Percentiles rank a stretch among this genome's conserved stretches.
Conservation (phyloP, 2,888 invertebrate genomes). For the Malthinus flaveolus region DNA sequence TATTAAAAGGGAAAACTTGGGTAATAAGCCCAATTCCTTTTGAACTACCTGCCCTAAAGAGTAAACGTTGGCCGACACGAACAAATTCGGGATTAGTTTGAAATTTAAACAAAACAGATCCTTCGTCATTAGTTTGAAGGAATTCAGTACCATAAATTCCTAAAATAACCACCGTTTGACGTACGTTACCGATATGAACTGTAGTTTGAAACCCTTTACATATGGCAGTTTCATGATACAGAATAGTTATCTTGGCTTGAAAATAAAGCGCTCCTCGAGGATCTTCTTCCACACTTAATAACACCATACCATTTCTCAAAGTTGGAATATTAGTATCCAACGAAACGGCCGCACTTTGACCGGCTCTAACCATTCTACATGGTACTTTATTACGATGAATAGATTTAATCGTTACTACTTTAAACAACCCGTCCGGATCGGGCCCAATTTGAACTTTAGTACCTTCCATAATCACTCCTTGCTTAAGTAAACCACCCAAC, state of each 20-base stretch:
- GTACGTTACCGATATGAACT: constrained; percentile 92
- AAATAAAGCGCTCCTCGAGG: constrained; percentile 54
- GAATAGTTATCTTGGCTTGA: constrained; percentile 84
- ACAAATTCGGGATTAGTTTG: constrained; percentile 89
- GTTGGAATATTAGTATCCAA: constrained; percentile 65
- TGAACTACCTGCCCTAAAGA: constrained; percentile 82
- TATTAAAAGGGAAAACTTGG: constrained; percentile 65
- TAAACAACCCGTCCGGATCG: constrained; percentile 76
- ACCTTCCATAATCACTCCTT: constrained; percentile 87
- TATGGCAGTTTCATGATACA: constrained; percentile 86
- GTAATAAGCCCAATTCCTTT: constrained; percentile 87
- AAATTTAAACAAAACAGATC: constrained; percentile 87
- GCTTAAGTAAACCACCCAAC: constrained; percentile 80
- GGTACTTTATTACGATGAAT: constrained; percentile 93
- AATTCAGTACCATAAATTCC: constrained; percentile 69
- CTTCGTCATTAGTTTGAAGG: constrained; percentile 81
- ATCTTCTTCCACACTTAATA: constrained; percentile 60
- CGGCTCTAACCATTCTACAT: constrained; percentile 83
- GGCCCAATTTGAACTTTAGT: constrained; percentile 76
- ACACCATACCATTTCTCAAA: constrained; percentile 83
- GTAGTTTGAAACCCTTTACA: constrained; percentile 88
- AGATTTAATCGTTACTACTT: constrained; percentile 75
- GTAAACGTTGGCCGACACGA: constrained; percentile 73
- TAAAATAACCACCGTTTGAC: constrained; percentile 92
- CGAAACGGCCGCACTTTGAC: constrained; percentile 86